Conservation (phyloP, 2,888 invertebrate genomes). For the Pristionchus mayeri region DNA sequence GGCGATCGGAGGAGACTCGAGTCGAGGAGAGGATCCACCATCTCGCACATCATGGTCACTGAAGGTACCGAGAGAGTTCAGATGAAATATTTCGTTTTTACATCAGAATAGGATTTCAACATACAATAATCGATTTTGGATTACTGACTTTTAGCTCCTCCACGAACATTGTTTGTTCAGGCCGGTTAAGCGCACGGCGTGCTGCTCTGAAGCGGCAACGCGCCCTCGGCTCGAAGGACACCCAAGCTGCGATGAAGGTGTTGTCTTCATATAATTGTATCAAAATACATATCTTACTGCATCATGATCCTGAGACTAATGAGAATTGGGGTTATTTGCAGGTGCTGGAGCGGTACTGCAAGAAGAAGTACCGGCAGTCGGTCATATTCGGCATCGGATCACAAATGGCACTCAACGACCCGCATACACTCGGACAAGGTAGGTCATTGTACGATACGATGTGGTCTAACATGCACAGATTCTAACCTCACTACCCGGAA, state of each 20-base stretch:
- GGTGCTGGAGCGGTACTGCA: conserved; percentile 44
- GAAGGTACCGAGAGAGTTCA: background rate
- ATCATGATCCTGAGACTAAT: too few relatives aligned
- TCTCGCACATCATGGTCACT: conserved; percentile 20
- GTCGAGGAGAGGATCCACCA: background rate
- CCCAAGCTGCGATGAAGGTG: conserved; percentile 63
- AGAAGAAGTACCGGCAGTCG: conserved; percentile 48
- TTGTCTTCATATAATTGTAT: background rate
- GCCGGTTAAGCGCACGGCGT: conserved; percentile 50
- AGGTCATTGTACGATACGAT: background rate
- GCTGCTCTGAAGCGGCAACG: conserved; percentile 60
- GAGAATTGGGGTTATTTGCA: background rate
- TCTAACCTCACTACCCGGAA: background rate
- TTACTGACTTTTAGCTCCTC: background rate
- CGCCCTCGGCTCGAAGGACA: conserved; percentile 61
- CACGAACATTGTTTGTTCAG: background rate
- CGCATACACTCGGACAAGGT: conserved; percentile 30
- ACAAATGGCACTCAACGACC: background rate
- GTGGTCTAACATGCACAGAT: background rate
- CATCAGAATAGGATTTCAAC: background rate
- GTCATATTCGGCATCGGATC: conserved; percentile 30
- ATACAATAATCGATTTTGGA: background rate
- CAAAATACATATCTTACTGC: background rate
- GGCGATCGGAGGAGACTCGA: background rate
- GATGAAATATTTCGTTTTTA: background rate